Evolutionary conservation across 2,888 invertebrate genomes (phyloP).

Genomic region (Meta bourneti): DNA sequence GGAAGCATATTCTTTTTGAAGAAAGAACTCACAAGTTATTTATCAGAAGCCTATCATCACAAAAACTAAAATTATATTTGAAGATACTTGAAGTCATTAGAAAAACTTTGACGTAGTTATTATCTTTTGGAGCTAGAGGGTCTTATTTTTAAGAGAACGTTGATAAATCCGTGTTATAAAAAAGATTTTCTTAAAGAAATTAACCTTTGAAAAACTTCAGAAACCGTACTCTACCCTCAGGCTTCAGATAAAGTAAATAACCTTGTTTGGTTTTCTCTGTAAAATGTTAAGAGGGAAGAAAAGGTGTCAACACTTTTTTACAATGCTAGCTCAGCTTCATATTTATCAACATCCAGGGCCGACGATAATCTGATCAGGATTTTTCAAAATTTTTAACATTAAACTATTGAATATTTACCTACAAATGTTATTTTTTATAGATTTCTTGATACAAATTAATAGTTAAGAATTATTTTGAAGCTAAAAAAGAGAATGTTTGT

Average conservation of each 20-base stretch:
- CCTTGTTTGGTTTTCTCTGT: not conserved
- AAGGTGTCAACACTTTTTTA: not conserved
- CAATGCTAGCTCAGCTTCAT: not conserved
- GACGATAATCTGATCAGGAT: not conserved
- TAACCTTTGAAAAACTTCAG: not conserved
- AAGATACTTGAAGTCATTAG: not conserved
- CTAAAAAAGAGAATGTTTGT: too few relatives aligned
- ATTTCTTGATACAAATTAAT: too few relatives aligned
- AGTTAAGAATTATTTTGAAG: too few relatives aligned
- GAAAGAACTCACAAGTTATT: not conserved
- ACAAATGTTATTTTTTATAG: too few relatives aligned
- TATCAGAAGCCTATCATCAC: not conserved
- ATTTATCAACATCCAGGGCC: not conserved
- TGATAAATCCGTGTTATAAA: not conserved
- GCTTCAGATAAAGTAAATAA: not conserved
- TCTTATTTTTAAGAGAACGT: not conserved
- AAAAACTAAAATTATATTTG: not conserved
- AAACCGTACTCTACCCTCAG: not conserved
- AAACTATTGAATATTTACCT: too few relatives aligned
- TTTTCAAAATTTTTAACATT: not conserved
- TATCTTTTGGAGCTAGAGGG: not conserved
- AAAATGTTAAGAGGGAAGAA: not conserved
- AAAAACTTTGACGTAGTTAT: not conserved
- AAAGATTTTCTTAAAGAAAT: not conserved
- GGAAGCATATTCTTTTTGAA: not conserved